Percentiles rank a stretch among this genome's conserved stretches.
Evolutionary conservation across 1,140 invertebrate species (phyloP).

Genomic region (Caenorhabditis remanei): DNA sequence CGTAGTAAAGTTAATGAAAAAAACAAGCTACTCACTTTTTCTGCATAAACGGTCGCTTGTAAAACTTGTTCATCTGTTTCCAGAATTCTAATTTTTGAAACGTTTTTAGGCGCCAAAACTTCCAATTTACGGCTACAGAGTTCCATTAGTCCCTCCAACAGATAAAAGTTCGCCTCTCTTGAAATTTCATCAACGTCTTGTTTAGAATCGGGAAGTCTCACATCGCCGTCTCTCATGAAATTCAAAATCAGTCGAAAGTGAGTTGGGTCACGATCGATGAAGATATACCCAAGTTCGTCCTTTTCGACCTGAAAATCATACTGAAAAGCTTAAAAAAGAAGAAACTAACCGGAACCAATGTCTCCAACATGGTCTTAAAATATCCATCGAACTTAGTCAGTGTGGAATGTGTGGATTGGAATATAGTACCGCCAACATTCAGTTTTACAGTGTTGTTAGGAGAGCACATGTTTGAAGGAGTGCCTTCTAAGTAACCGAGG

Average conservation of each 20-base stretch:
- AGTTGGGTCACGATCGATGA: neutral
- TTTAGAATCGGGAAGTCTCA: neutral
- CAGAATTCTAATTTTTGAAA: neutral
- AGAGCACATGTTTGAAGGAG: too few relatives aligned
- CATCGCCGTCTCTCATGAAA: constrained; percentile 14
- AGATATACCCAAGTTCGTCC: neutral
- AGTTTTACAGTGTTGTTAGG: too few relatives aligned
- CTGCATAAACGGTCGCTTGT: neutral
- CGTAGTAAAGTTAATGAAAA: neutral
- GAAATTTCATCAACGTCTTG: neutral
- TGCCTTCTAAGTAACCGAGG: too few relatives aligned
- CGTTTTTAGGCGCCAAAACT: neutral
- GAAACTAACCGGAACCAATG: neutral
- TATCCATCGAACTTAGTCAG: too few relatives aligned
- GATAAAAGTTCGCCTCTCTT: neutral
- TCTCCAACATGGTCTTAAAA: too few relatives aligned
- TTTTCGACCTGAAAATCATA: neutral
- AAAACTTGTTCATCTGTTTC: neutral
- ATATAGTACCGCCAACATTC: too few relatives aligned
- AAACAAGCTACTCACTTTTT: neutral
- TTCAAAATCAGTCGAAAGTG: neutral
- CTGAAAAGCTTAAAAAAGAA: too few relatives aligned
- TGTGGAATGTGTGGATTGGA: too few relatives aligned
- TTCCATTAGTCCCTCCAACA: neutral
- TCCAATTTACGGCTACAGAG: neutral